phyloP scores from a whole-genome alignment of 2,113 vertebrate species.

The Ptychochromis oligacanthus region DNA sequence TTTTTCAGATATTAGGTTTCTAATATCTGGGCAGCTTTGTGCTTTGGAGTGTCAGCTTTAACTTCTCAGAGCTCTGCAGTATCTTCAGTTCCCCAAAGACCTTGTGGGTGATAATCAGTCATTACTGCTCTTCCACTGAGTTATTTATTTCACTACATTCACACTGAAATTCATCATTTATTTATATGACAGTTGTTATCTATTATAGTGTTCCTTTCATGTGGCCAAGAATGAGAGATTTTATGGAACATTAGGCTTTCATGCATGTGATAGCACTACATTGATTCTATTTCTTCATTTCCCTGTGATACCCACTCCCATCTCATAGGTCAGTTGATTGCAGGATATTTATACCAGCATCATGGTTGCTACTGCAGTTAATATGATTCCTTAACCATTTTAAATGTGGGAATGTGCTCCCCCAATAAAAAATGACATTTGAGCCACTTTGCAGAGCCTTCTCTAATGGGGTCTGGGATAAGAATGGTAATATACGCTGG shows the following conservation, averaged over 20 bases:
- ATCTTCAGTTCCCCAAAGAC: slow-evolving; percentile 53
- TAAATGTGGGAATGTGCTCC: slow-evolving; percentile 52
- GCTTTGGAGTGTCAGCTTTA: slow-evolving; percentile 32
- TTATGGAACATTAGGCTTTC: slow-evolving; percentile 75
- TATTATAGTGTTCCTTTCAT: slow-evolving; percentile 68
- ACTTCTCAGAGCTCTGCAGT: slow-evolving; percentile 39
- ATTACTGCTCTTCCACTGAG: slow-evolving; percentile 44
- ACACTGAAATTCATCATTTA: slow-evolving; percentile 69
- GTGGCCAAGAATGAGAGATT: slow-evolving; percentile 71
- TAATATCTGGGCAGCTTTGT: slow-evolving; percentile 15
- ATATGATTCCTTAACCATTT: slow-evolving; percentile 54
- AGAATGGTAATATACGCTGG: slow-evolving; percentile 68
- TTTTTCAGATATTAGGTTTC: not conserved
- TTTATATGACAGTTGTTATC: slow-evolving; percentile 74
- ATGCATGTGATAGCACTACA: slow-evolving; percentile 48
- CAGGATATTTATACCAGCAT: slow-evolving; percentile 62
- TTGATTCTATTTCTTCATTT: slow-evolving; percentile 52
- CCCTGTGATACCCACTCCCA: slow-evolving; percentile 25
- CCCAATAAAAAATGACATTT: slow-evolving; percentile 63
- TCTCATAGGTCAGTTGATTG: slow-evolving; percentile 62
- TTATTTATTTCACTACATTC: slow-evolving; percentile 64
- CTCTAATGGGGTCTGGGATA: slow-evolving; percentile 67
- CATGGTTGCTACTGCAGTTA: slow-evolving; percentile 45
- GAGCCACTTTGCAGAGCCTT: slow-evolving; percentile 51
- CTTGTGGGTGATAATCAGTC: slow-evolving; percentile 64